Evolutionary conservation across 2,113 vertebrate genomes (phyloP).

Genomic region (Puffinus mauretanicus): DNA sequence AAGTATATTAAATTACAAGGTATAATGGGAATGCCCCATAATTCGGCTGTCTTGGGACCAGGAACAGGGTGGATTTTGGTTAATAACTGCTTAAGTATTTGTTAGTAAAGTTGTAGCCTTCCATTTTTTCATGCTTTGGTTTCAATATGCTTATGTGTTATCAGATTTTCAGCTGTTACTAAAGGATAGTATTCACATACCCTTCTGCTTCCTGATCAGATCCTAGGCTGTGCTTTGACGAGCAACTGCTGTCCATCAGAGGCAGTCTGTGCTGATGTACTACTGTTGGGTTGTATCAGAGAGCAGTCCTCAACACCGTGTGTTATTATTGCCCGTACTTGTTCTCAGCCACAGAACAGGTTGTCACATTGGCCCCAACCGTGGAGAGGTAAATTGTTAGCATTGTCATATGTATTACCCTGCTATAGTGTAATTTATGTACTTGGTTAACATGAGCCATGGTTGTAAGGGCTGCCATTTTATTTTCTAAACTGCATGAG

Average conservation of each 20-base stretch:
- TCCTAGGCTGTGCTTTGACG: background rate
- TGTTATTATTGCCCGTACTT: background rate
- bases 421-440: constrained; percentile 42
- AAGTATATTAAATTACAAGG: background rate
- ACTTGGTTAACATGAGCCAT: constrained; percentile 30
- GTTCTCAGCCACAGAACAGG: background rate
- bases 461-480: constrained; percentile 33
- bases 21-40: background rate
- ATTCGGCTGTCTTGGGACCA: background rate
- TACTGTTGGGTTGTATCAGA: background rate
- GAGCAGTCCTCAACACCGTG: accelerated
- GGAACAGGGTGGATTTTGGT: background rate
- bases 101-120: background rate
- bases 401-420: background rate
- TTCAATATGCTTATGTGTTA: background rate
- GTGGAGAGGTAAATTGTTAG: background rate
- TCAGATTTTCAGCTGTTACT: background rate
- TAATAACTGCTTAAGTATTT: background rate
- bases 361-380: background rate
- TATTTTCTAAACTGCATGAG: constrained; percentile 46
- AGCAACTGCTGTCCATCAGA: background rate
- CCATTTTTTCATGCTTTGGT: background rate
- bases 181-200: background rate
- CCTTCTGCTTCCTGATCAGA: background rate
- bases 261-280: background rate